Percentiles rank a stretch among this genome's conserved stretches.
Evolutionary conservation across 2,888 invertebrate genomes (phyloP).

Genomic region (Tachina lurida): DNA sequence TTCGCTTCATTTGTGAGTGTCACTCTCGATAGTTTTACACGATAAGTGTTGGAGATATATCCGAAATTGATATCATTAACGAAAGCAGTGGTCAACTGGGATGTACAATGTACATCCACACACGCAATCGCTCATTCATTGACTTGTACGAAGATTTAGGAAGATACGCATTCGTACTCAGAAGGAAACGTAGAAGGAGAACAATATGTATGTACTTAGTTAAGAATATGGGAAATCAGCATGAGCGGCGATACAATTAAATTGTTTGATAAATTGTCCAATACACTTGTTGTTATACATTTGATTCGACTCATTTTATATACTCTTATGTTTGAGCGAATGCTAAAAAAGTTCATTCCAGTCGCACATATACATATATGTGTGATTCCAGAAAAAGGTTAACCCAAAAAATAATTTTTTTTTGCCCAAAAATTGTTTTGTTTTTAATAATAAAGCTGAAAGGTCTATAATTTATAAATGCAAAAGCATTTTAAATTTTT

Average conservation of each 20-base stretch:
- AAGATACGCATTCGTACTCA: neutral
- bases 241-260: constrained; percentile 40
- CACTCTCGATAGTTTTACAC: no score
- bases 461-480: no score
- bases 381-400: no score
- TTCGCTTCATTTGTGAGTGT: no score
- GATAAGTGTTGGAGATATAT: no score
- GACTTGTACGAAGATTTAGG: neutral
- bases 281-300: constrained; percentile 6
- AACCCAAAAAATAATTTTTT: no score
- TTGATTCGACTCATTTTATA: neutral
- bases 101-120: no score
- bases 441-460: no score
- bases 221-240: constrained; percentile 17
- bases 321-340: neutral
- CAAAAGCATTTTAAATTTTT: no score
- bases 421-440: no score
- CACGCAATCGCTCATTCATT: constrained; percentile 6
- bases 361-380: neutral
- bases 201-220: neutral
- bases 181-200: neutral
- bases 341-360: neutral
- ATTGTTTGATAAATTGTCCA: constrained; percentile 51
- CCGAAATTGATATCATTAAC: no score
- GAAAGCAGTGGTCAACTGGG: no score